Base-by-base conservation (phyloP, 2,797 vertebrate species). In the Poliocrania exsul region DNA sequence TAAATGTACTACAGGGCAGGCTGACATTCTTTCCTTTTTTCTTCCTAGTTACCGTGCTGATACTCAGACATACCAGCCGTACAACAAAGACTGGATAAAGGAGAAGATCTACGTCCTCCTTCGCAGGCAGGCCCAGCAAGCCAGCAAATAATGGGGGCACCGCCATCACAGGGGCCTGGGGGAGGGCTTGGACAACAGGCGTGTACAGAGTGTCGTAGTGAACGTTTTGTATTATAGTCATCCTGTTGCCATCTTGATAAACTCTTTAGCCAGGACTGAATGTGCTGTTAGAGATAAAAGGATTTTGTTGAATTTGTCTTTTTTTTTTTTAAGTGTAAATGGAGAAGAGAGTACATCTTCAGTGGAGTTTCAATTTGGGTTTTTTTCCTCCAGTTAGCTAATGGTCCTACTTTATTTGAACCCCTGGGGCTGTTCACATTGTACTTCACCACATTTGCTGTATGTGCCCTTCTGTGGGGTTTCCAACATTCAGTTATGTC, bases 1-100 rank as follows among this genome's bases (percentile, higher is more conserved):
- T 73, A 21, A 62, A 26, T 2, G 0, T 25, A 5, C 31, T 15
- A 1, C n/a, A 35, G 56, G 75, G 31, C 60, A 75, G 47, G 13
- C 25, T 44, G 33, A 70, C 38, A 8, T 25, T 9, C 16, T 31
- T 33, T 51, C 77, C 88, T 11, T 44, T 64, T 72, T 72, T 16
- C 80, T 65, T 46, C 81, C 75, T 93, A 99, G 99, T 97, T 99
- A 99, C 95, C 99, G 99, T 44, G 98, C 99, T 71, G 99, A 99
- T 98, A 99, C 99, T 78, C 99, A 99, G 98, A 99, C 99, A 9
- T 99, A 99, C 98, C 99, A 99, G 71, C 99, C 99, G 0, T 99
- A 99, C 98, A 99, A 99, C 98, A 99, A 99, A 98, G 99, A 99
- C 97, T 99, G 99, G 99, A 99, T 99, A 98, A 99, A 99, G 97